Percentiles rank a stretch among this genome's conserved stretches.
Conservation (phyloP, 2,888 invertebrate genomes). For the Corythucha ciliata region DNA sequence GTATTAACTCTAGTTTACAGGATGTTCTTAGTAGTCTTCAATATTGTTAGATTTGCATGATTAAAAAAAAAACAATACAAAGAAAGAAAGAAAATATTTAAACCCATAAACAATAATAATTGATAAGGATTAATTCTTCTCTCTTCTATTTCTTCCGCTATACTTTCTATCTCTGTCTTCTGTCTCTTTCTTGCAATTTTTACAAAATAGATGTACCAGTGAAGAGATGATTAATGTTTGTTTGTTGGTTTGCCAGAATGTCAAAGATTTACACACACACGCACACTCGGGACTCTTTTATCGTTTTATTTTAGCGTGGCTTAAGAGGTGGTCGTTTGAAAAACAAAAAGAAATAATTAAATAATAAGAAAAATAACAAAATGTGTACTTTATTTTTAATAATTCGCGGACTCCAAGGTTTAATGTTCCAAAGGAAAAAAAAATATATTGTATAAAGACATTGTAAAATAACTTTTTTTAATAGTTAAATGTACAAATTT, state of each 20-base stretch:
- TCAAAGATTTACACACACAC: conserved; percentile 22
- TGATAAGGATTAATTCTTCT: conserved; percentile 30
- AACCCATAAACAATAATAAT: conserved; percentile 33
- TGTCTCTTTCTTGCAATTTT: conserved; percentile 29
- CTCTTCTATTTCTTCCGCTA: conserved; percentile 19
- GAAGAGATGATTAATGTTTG: conserved; percentile 33
- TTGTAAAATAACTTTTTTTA: conserved; percentile 25
- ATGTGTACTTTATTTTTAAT: conserved; percentile 19
- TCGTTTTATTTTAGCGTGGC: conserved; percentile 22
- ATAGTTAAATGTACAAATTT: conserved; percentile 26
- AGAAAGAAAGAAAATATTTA: conserved; percentile 29
- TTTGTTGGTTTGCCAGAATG: conserved; percentile 32
- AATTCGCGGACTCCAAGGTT: conserved; percentile 23
- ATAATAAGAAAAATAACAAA: conserved; percentile 5
- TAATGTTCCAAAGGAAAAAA: conserved; percentile 24
- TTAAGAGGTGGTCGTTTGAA: conserved; percentile 29
- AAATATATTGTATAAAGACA: conserved; percentile 26
- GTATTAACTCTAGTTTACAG: conserved; percentile 35
- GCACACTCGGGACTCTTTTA: conserved; percentile 19
- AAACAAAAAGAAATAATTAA: conserved; percentile 14
- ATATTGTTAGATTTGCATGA: conserved; percentile 32
- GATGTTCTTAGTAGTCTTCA: conserved; percentile 35
- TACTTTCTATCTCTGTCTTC: conserved; percentile 15
- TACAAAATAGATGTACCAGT: conserved; percentile 34
- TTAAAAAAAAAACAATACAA: conserved; percentile 21